These are phyloP conservation scores for Cinclus cinclus DNA, from an alignment of 2,113 vertebrate species.

Conservation along the genomic window DNA sequence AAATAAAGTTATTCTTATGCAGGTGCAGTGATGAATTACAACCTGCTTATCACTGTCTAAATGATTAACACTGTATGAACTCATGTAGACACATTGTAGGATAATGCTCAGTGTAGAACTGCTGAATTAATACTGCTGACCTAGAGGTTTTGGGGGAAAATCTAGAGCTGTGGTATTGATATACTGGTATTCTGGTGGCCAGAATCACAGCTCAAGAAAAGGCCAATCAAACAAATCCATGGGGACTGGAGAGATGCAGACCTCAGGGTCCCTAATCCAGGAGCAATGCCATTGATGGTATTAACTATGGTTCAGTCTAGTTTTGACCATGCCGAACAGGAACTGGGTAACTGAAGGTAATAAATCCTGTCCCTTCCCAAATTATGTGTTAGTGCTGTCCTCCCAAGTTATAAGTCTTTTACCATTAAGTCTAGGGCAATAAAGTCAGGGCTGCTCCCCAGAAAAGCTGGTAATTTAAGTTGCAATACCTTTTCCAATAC, in stretches of 20 bases:
- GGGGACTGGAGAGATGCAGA: neutral
- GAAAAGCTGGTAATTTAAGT: neutral
- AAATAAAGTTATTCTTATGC: neutral
- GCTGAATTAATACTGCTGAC: neutral
- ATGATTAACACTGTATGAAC: neutral
- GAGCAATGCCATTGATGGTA: neutral
- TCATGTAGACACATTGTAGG: neutral
- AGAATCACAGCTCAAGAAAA: neutral
- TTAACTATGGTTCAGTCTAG: neutral
- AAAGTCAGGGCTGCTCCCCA: neutral
- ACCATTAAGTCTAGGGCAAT: neutral
- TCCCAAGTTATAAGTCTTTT: neutral
- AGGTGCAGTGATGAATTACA: neutral
- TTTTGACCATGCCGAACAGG: neutral
- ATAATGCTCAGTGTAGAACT: neutral
- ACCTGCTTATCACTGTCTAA: neutral
- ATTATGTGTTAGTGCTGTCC: neutral
- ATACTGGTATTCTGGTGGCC: neutral
- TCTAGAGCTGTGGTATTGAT: neutral
- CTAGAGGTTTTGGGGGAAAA: neutral
- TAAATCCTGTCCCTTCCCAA: neutral
- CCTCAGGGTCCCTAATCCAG: neutral
- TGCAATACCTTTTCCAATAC: neutral
- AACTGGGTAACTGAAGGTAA: neutral
- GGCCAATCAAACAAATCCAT: neutral